Evolutionary conservation across 2,113 vertebrate genomes (phyloP), one percentile per base, ranked within the genome.

Genomic region (Forbesichthys agassizii): DNA sequence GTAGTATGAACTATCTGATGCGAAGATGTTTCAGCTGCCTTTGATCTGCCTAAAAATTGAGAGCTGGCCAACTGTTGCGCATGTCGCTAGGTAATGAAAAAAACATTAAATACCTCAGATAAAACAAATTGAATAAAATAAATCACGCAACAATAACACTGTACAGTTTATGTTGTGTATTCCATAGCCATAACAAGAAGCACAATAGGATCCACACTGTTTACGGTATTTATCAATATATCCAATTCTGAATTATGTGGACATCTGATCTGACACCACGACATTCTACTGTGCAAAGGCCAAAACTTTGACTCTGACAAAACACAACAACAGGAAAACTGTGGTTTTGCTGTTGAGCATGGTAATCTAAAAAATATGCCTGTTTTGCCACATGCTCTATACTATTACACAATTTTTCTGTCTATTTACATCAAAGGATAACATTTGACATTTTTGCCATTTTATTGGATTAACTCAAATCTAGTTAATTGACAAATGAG

Each of bases 11-110:
- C 63, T 66, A 36, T 14, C 61, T 74, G 48, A 54, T 33, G 46
- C 67, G 60, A 66, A 68, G 36, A 47, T 33, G 5, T 64, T 66
- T 68, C 33, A 67, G 69, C 68, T 36, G 66, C 33, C 74, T 73
- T 36, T 73, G 61, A 75, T 76, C 66, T 68, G 33, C 57, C 48
- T 36, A 13, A 48, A 27, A 55, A 27, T 10, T 46, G 60, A 73
- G 57, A 33, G 57, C 61, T 82, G 61, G 69, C 76, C 11, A 6
- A 18, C 55, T 59, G 48, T 10, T 56, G 49, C 55, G 73, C 33
- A 77, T 68, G 68, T 59, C 58, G 74, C 56, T 59, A 54, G 66
- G 70, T 81, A 69, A 57, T 57, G 66, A 56, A 69, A 64, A 73
- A 65, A 18, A 0, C n/a, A 52, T 74, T 64, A 55, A 63, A 76